Evolutionary conservation across 2,797 vertebrate genomes (phyloP).

Genomic region (Liparis tanakae): DNA sequence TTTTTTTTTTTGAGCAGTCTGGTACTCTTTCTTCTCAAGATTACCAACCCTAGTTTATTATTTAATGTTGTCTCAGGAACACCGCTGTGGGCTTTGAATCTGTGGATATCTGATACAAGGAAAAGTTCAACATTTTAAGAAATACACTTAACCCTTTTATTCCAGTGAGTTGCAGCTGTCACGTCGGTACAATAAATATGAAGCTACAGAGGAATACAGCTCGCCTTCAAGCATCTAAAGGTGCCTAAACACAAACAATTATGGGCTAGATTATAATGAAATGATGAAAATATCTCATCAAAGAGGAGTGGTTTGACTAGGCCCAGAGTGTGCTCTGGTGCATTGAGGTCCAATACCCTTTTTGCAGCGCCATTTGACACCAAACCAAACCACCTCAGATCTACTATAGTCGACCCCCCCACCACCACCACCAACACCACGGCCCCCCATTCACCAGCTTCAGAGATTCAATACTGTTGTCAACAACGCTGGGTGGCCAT

Average conservation of each 20-base stretch:
- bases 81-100: neutral
- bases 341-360: neutral
- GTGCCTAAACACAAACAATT: too few relatives aligned
- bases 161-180: too few relatives aligned
- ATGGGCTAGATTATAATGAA: neutral
- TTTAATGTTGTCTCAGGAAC: neutral
- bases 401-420: neutral
- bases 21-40: too few relatives aligned
- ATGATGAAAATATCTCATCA: neutral
- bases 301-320: neutral
- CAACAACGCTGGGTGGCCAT: constrained; percentile 53
- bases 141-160: neutral
- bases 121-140: neutral
- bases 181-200: neutral
- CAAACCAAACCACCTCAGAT: constrained; percentile 11
- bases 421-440: neutral
- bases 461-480: constrained; percentile 35
- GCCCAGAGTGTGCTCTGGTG: neutral
- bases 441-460: constrained; percentile 47
- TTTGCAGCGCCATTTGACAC: constrained; percentile 1
- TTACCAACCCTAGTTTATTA: too few relatives aligned
- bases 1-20: too few relatives aligned
- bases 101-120: neutral
- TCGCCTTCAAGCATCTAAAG: too few relatives aligned
- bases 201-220: neutral